Base-by-base conservation (phyloP, 2,888 invertebrate genomes). In the Sylvicola fuscatus region DNA sequence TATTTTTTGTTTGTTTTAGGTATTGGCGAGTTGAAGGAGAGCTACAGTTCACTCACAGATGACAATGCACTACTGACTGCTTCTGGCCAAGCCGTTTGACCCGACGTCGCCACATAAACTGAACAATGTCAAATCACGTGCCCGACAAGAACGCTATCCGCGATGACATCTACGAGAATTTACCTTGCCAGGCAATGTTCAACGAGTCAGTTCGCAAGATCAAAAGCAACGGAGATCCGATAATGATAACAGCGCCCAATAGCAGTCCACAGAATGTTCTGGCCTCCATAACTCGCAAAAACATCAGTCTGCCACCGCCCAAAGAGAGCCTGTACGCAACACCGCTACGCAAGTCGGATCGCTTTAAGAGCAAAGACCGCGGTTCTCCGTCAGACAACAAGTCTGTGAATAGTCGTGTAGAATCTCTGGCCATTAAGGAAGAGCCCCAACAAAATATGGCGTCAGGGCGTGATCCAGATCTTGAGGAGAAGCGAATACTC, bases 281-380 rank as follows among this genome's bases (percentile, higher is more conserved):
- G 29, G 29, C n/a, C 14, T 13, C n/a, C 5, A 21, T 21, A 4
- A 21, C 21, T 6, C 21, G 14, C 14, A 31, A 31, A 33, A 33
- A 33, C n/a, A 27, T 8, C n/a, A 36, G 27, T 32, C 16, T 15
- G n/a, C 21, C 21, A 21, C 21, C n/a, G n/a, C 15, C 27, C 5
- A 58, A 59, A 42, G 58, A 58, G 44, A 49, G 56, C 47, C 45
- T 58, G 4, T 58, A 58, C 41, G 58, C 58, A 14, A 59, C 59
- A 12, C 58, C 58, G 3, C 38, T 58, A 37, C 49, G 59, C 13
- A 58, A 58, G 41, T 58, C 59, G 11, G 58, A 58, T 45, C 54
- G 58, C 14, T 57, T 54, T 37, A 54, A 54, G 38, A 58, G 54
- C 39, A 32, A 32, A 16, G 8, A 33, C 14, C 47, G 43, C 28